These are phyloP conservation scores for Tetanocera ferruginea DNA, from an alignment of 2,888 invertebrate species.

Conservation along the genomic window DNA sequence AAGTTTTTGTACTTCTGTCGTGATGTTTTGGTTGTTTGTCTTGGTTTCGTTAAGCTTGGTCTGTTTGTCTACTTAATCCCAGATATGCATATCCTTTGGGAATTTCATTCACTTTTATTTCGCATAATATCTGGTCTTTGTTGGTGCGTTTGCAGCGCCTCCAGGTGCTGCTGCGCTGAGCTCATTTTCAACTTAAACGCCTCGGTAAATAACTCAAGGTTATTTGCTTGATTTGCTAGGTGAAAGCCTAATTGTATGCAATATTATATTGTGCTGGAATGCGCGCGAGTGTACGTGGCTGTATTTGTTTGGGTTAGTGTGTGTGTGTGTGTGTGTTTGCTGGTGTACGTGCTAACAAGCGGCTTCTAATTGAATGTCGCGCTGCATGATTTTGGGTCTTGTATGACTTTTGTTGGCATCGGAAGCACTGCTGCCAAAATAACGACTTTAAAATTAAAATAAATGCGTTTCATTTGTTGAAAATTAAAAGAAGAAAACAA, in stretches of 20 bases:
- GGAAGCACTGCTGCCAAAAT: background rate
- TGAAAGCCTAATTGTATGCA: slow-evolving; percentile 30
- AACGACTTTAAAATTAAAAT: slow-evolving; percentile 31
- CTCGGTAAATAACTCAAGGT: slow-evolving; percentile 34
- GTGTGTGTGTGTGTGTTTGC: background rate
- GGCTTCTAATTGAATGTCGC: slow-evolving; percentile 29
- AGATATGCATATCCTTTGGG: slow-evolving; percentile 25
- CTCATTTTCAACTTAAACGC: slow-evolving; percentile 29
- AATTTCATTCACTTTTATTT: background rate
- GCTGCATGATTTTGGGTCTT: too few relatives aligned
- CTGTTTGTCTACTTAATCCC: slow-evolving; percentile 22
- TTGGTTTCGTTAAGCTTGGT: slow-evolving; percentile 3
- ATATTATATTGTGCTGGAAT: background rate
- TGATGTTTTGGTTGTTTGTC: background rate
- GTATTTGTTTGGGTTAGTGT: background rate
- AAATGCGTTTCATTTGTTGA: slow-evolving; percentile 10
- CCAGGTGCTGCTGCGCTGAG: slow-evolving; percentile 25
- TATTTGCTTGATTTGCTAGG: slow-evolving; percentile 12
- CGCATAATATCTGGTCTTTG: background rate
- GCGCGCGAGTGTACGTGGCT: background rate
- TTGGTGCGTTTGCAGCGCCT: slow-evolving; percentile 22
- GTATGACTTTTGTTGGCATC: background rate
- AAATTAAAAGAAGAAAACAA: slow-evolving; percentile 16
- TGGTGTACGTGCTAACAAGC: slow-evolving; percentile 27
- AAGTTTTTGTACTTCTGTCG: background rate